Conservation (phyloP, 2,888 invertebrate genomes). For the Thera britannica region DNA sequence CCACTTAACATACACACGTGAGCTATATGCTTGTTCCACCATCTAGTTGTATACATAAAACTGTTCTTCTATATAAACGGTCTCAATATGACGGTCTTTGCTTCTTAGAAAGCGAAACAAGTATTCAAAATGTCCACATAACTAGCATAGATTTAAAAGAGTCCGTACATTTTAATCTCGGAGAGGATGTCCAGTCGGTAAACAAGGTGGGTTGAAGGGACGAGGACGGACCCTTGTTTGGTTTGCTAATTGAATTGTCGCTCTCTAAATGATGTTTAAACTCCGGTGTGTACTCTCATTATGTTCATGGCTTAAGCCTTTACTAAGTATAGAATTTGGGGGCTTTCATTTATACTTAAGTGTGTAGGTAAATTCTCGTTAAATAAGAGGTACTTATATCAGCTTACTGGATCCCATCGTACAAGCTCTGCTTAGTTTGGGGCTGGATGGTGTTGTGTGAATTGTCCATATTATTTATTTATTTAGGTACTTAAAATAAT, state of each 20-base stretch:
- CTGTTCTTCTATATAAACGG: too few species aligned
- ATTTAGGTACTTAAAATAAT: too few species aligned
- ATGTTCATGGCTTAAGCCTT: slow-evolving; percentile 38
- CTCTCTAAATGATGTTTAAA: slow-evolving; percentile 74
- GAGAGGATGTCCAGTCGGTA: slow-evolving; percentile 50
- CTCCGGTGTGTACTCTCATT: slow-evolving; percentile 61
- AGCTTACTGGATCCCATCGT: too few species aligned
- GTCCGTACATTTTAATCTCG: slow-evolving; percentile 50
- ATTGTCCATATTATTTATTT: too few species aligned
- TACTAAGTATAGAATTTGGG: background rate
- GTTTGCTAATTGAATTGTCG: slow-evolving; percentile 79
- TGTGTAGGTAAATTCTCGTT: too few species aligned
- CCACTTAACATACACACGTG: too few species aligned
- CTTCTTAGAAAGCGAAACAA: background rate
- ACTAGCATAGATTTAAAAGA: slow-evolving; percentile 30
- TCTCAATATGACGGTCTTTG: background rate
- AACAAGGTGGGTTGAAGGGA: slow-evolving; percentile 61
- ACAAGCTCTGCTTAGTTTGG: too few species aligned
- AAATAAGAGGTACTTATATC: too few species aligned
- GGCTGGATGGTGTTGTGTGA: too few species aligned
- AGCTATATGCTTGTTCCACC: too few species aligned
- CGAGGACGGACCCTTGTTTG: slow-evolving; percentile 65
- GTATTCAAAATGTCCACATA: background rate
- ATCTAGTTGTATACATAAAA: too few species aligned
- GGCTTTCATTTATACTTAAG: too few species aligned